Evolutionary conservation across 2,888 invertebrate genomes (phyloP).

Genomic region (Melieria picta): DNA sequence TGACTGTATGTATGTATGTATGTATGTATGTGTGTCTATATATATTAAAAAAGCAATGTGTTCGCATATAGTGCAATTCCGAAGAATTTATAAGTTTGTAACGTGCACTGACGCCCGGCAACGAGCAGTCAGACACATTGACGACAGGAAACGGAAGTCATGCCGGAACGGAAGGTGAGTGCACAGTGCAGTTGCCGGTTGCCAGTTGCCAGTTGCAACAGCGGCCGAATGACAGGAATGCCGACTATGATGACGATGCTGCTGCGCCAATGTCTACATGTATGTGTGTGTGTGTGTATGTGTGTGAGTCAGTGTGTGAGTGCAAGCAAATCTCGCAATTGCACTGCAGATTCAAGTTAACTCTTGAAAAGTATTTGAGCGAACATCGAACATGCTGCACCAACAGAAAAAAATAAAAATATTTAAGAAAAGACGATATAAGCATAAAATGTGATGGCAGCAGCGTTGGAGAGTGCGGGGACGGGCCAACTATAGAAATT

Average conservation of each 20-base stretch:
- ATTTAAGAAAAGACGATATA: background rate
- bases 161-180: conserved; percentile 30
- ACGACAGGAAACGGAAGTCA: conserved; percentile 28
- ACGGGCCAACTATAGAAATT: background rate
- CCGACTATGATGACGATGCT: conserved; percentile 2
- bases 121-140: background rate
- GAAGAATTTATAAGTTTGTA: no score
- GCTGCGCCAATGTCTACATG: background rate
- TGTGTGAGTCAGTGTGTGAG: background rate
- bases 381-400: background rate
- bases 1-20: no score
- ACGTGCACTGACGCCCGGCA: no score
- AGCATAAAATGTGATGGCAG: background rate
- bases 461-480: background rate
- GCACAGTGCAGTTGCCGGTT: conserved; percentile 8
- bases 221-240: background rate
- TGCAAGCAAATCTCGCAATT: background rate
- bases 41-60: no score
- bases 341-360: background rate
- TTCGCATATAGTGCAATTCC: no score
- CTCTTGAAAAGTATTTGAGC: no score
- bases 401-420: background rate
- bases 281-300: background rate
- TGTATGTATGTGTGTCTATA: no score
- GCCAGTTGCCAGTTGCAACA: background rate